Percentiles rank a stretch among this genome's conserved stretches.
These are phyloP conservation scores for Oconnorella tubifera DNA, from an alignment of 2,888 invertebrate species.

Conservation along the genomic window DNA sequence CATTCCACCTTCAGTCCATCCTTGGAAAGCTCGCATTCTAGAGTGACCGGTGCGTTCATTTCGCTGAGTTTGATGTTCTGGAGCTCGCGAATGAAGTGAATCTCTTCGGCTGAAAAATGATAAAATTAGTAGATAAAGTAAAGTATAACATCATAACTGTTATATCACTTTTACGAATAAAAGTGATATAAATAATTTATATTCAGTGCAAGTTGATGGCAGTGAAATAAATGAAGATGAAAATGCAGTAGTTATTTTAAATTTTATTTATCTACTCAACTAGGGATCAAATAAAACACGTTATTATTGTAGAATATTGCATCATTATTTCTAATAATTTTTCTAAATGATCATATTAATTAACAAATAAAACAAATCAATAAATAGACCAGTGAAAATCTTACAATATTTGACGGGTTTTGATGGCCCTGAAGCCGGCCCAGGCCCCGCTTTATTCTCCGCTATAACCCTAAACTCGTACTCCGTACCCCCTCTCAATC, in stretches of 20 bases:
- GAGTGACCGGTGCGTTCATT: conserved; percentile 62
- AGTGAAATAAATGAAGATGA: too few species aligned
- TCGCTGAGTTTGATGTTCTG: conserved; percentile 46
- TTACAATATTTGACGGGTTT: conserved; percentile 57
- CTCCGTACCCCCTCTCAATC: conserved; percentile 50
- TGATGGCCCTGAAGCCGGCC: conserved; percentile 65
- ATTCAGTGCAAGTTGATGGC: too few species aligned
- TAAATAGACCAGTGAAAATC: too few species aligned
- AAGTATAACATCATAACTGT: too few species aligned
- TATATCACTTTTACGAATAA: too few species aligned
- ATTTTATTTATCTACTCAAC: too few species aligned
- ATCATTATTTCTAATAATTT: not conserved
- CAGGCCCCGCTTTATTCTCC: conserved; percentile 65
- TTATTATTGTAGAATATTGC: not conserved
- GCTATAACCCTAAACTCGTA: conserved; percentile 83
- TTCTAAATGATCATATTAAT: too few species aligned
- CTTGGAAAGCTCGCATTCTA: conserved; percentile 76
- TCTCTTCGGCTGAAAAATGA: conserved; percentile 37
- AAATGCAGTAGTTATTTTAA: too few species aligned
- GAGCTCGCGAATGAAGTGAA: conserved; percentile 46
- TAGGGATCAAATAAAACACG: not conserved
- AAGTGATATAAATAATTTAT: too few species aligned
- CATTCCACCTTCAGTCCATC: conserved; percentile 76
- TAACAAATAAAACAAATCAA: too few species aligned
- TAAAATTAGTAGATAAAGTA: too few species aligned